phyloP scores from a whole-genome alignment of 1,140 invertebrate species.

The Daktulosphaira vitifoliae region DNA sequence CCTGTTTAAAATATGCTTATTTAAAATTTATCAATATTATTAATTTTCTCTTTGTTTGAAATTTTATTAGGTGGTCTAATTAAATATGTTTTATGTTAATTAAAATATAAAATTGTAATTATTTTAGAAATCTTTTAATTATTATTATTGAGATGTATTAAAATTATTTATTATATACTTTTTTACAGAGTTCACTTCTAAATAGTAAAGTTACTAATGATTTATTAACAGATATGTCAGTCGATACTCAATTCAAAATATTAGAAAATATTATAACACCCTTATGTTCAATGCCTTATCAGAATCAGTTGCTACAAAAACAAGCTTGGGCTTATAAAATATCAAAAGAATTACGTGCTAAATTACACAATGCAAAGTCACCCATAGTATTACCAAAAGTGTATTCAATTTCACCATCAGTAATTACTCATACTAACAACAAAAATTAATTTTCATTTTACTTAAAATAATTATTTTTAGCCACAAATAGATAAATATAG shows the following conservation, averaged over 20 bases:
- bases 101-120: too few species aligned
- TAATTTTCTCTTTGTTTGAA: too few species aligned
- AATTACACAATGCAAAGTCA: constrained; percentile 6
- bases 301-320: constrained; percentile 45
- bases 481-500: constrained; percentile 44
- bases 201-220: background rate
- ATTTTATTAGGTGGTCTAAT: too few species aligned
- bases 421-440: background rate
- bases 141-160: too few species aligned
- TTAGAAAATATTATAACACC: constrained; percentile 45
- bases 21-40: too few species aligned
- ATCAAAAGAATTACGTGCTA: constrained; percentile 32
- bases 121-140: too few species aligned
- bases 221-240: constrained; percentile 23
- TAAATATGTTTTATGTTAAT: too few species aligned
- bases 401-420: background rate
- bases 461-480: constrained; percentile 41
- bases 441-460: background rate
- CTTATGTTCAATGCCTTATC: constrained; percentile 45
- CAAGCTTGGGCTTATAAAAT: constrained; percentile 35
- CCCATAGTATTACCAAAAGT: background rate
- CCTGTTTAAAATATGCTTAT: too few species aligned
- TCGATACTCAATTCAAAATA: constrained; percentile 39
- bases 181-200: constrained; percentile 19
- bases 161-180: too few species aligned